These are phyloP conservation scores for Rhinolophus ferrumequinum DNA, from an alignment of 2,113 vertebrate genomes.

Conservation along the genomic window DNA sequence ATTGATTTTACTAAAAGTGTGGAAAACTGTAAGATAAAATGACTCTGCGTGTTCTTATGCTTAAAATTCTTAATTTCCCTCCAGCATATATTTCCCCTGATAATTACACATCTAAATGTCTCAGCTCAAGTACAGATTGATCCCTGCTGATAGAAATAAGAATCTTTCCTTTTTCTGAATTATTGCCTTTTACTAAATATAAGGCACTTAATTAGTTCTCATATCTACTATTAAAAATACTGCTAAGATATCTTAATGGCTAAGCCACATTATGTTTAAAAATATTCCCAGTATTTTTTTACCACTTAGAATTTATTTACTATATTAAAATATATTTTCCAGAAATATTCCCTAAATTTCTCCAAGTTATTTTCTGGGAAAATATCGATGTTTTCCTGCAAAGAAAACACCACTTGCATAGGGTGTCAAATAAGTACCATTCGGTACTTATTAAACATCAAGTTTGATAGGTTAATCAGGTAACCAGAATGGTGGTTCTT, in stretches of 20 bases:
- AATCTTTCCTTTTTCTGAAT: constrained; percentile 52
- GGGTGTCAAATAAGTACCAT: too few species aligned
- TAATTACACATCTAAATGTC: constrained; percentile 55
- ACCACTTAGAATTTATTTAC: not conserved
- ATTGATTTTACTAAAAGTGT: constrained; percentile 58
- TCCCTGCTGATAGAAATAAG: constrained; percentile 44
- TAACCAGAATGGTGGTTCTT: not conserved
- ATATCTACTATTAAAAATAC: constrained; percentile 58
- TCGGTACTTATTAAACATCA: not conserved
- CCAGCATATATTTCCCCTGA: constrained; percentile 5
- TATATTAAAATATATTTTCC: not conserved
- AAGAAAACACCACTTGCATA: not conserved
- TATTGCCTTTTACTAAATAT: constrained; percentile 69
- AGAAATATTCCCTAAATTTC: not conserved
- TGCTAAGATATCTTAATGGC: constrained; percentile 28
- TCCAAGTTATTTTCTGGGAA: not conserved
- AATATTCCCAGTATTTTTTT: not conserved
- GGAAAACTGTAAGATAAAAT: not conserved
- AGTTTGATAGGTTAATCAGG: not conserved
- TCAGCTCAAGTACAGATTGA: not conserved
- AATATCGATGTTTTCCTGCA: not conserved
- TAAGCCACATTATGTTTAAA: constrained; percentile 13
- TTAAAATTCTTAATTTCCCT: constrained; percentile 50
- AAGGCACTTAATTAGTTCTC: constrained; percentile 68
- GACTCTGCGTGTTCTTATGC: not conserved